Base-by-base conservation (phyloP, 2,113 vertebrate genomes). In the Urocolius indicus region DNA sequence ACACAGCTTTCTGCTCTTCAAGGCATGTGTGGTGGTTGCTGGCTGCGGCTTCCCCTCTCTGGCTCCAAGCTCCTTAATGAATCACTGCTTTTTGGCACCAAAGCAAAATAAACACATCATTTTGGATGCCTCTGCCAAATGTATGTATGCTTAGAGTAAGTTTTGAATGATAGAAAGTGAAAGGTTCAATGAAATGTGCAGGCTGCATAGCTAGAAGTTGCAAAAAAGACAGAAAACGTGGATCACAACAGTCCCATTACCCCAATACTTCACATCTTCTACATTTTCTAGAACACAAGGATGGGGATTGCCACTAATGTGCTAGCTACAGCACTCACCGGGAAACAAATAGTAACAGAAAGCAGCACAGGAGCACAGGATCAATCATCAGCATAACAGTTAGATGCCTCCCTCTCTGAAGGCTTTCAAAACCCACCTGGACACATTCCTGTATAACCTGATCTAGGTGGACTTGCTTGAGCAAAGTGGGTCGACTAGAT, bases 31-130 rank as follows among this genome's bases (percentile, higher is more conserved):
- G 48, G 65, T 71, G 52, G 65, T 80, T 96, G 45, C 93, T 96
- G 90, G 88, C 94, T 92, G 80, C 1, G 2, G 80, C 58, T 73
- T 93, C 89, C 68, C 27, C 73, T 84, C 88, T 81, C 10, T 3
- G 0, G 76, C 91, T 96, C 88, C 92, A 92, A 78, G 76, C 51
- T 96, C 66, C 55, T 89, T 93, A 96, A 96, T 97, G 93, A 97
- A 91, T 94, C 96, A 95, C 72, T 89, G 79, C 57, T 78, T 94
- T 95, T 86, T 96, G 95, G 95, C 94, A 68, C 65, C 0, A 1
- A 59, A 45, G 90, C 95, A 97, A 95, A 92, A 94, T 78, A 96
- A 97, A 96, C 90, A 94, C 90, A 86, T 89, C 13, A 78, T 93
- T 94, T 84, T 65, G 65, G 57, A 57, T 62, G 85, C 41, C 68